Evolutionary conservation across 1,140 invertebrate species (phyloP), one percentile per base, ranked within the genome.

Genomic region (Drosophila burlai): DNA sequence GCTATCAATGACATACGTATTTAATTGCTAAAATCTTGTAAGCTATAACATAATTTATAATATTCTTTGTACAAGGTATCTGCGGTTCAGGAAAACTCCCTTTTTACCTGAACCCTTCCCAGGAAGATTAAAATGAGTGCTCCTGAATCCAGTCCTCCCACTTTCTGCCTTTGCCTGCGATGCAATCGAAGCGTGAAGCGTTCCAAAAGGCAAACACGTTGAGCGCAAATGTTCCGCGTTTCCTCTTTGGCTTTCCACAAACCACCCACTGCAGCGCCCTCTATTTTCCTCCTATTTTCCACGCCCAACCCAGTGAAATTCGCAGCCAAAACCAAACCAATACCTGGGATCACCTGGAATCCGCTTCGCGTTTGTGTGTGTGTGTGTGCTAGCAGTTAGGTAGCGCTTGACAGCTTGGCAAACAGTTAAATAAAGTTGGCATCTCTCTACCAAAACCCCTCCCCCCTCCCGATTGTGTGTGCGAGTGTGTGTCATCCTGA

Each of bases 371-470:
- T 71, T 38, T 61, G 69, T 58, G 61, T 58, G 69, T 57, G 69
- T 57, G 50, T 58, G 65, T 67, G 58, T 74, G 65, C 15, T 64
- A 64, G 81, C 84, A 83, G 84, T 89, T 89, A 89, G 84, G 81
- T 84, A 84, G 68, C 81, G 84, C 84, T 87, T 89, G 84, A 89
- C 84, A 89, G 84, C 81, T 87, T 84, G 81, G 84, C 84, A 87
- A 87, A 87, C 84, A 87, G 84, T 89, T 87, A 87, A 87, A 87
- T 87, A 87, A 89, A 87, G 84, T 87, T 87, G 84, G 84, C 84
- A 73, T 73, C 46, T 52, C 40, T 34, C 68, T 26, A 16, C 46
- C 43, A 31, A 49, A 49, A 34, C 15, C 34, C 18, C 40, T 3
- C 10, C 13, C 18, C 38, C 77, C 43, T 21, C 31, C 60, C 18